Evolutionary conservation across 2,888 invertebrate genomes (phyloP), one percentile per base, ranked within the genome.

Genomic region (Linnaemya vulpina): DNA sequence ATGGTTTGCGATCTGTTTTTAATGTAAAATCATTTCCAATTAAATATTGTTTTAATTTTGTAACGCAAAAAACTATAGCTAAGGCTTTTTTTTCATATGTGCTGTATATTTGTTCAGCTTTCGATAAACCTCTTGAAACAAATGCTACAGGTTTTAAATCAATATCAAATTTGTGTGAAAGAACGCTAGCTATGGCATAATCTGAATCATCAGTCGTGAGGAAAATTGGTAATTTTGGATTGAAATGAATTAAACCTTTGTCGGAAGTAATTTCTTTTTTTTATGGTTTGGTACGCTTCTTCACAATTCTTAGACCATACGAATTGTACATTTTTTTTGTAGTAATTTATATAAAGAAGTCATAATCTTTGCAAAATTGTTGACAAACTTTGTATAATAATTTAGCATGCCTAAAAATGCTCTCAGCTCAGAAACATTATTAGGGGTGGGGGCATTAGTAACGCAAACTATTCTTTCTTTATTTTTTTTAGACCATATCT

Each of bases 61-160:
- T n/a, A n/a, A n/a, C n/a, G n/a, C n/a, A n/a, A n/a, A n/a, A n/a
- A n/a, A 75, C 85, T 0, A 83, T 40, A 7, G n/a, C n/a, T 60
- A 71, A n/a, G n/a, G n/a, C n/a, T 55, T 85, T 62, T 68, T 86
- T 87, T 10, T 87, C 78, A 10, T 84, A 17, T 15, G n/a, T 82
- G 0, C 76, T 80, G 25, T 86, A 87, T 67, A 86, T 85, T 46
- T 13, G 49, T 51, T 86, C 87, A 0, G 70, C 43, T 22, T 75
- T 82, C 1, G 81, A 38, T 15, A 87, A 53, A 9, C 71, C 51
- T 17, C 86, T 49, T 22, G 87, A 87, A 1, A 87, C 74, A 67
- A 86, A 86, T 7, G 85, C 86, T 17, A 87, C 77, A 20, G 81
- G 87, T 20, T 75, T 84, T 20, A 76, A 65, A 0, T 17, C 8